Percentiles rank a stretch among this genome's conserved stretches.
These are phyloP conservation scores for Sparus aurata DNA, from an alignment of 2,797 vertebrate genomes.

Conservation along the genomic window DNA sequence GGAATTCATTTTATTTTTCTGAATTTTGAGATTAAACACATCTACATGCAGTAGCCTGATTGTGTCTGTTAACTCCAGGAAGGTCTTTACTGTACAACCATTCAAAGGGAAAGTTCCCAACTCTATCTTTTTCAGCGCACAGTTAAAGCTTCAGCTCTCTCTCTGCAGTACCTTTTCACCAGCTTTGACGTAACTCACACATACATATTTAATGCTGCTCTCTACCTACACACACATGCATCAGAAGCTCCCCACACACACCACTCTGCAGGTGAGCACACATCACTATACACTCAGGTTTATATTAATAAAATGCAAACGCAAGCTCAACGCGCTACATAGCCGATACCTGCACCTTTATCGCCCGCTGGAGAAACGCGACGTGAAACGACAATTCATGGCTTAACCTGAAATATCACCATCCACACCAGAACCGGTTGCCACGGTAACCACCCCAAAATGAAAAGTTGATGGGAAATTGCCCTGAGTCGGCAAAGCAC, in stretches of 20 bases:
- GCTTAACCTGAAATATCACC: conserved; percentile 34
- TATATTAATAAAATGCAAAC: conserved; percentile 30
- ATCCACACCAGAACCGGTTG: conserved; percentile 21
- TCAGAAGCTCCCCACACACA: neutral
- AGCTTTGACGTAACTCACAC: conserved; percentile 71
- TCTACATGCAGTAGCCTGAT: neutral
- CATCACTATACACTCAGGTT: conserved; percentile 8
- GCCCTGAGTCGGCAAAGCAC: conserved; percentile 49
- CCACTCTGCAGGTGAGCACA: conserved; percentile 43
- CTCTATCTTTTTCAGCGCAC: conserved; percentile 35
- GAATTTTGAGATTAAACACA: neutral
- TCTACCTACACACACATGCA: conserved; percentile 29
- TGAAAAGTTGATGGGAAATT: conserved; percentile 45
- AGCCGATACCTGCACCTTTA: conserved; percentile 21
- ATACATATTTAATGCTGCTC: conserved; percentile 78
- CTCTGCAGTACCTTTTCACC: conserved; percentile 71
- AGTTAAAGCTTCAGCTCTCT: conserved; percentile 47
- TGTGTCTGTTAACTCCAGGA: neutral
- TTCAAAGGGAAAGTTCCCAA: conserved; percentile 8
- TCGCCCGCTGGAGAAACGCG: conserved; percentile 7
- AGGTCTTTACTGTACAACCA: neutral
- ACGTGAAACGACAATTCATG: conserved; percentile 12
- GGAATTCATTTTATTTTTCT: neutral
- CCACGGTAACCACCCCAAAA: conserved; percentile 58
- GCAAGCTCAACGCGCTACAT: neutral